Evolutionary conservation across 30 jellyfish, hydroid and myxozoan genomes (phyloP).

Genomic region (Turritopsis rubra): DNA sequence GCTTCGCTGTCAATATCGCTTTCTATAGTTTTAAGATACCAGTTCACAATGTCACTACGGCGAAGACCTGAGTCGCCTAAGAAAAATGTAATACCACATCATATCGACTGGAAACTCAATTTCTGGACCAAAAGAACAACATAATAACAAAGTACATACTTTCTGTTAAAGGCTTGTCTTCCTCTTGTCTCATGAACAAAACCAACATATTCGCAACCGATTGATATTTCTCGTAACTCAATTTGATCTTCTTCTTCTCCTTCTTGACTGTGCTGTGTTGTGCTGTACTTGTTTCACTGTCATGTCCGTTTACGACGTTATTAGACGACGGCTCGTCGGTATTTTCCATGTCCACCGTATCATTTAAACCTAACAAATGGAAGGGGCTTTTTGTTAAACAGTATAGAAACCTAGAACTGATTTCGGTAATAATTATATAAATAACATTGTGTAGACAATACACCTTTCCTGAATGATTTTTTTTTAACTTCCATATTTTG

Average conservation of each 20-base stretch:
- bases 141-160: conserved; percentile 33
- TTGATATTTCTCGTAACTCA: conserved; percentile 78
- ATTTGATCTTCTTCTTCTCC: conserved; percentile 35
- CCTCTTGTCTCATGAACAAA: conserved; percentile 76
- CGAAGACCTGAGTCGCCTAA: conserved; percentile 66
- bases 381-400: neutral
- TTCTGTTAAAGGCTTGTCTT: conserved; percentile 51
- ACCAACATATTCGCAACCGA: conserved; percentile 72
- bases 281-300: neutral
- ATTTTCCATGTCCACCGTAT: neutral
- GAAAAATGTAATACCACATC: neutral
- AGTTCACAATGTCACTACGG: conserved; percentile 73
- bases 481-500: too few species aligned
- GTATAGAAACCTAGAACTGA: too few species aligned
- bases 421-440: too few species aligned
- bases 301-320: neutral
- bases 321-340: neutral
- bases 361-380: neutral
- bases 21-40: conserved; percentile 93
- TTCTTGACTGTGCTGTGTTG: neutral
- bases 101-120: too few species aligned
- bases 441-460: too few species aligned
- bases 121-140: too few species aligned
- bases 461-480: too few species aligned
- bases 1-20: conserved; percentile 84